These are phyloP conservation scores for Syrphus vitripennis DNA, from an alignment of 2,888 invertebrate species.

Conservation along the genomic window DNA sequence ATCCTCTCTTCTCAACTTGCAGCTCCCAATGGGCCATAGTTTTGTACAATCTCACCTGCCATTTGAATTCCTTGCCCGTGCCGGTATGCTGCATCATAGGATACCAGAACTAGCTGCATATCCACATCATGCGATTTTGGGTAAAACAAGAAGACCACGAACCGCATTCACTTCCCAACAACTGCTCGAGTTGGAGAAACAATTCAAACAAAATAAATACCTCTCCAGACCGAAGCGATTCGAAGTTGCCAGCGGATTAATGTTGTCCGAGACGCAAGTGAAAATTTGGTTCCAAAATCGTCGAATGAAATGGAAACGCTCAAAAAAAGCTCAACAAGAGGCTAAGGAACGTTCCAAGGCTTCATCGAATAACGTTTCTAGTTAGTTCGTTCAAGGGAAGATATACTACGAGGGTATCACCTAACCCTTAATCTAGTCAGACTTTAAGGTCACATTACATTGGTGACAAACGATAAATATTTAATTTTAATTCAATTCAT, in stretches of 20 bases:
- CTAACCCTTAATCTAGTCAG: conserved; percentile 57
- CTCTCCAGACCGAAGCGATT: conserved; percentile 98
- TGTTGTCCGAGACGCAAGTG: conserved; percentile 99
- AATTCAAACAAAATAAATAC: conserved; percentile 99
- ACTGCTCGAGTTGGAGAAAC: conserved; percentile 97
- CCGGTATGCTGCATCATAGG: conserved; percentile 95
- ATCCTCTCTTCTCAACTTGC: conserved; percentile 65
- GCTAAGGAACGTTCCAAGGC: conserved; percentile 83
- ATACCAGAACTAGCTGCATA: conserved; percentile 91
- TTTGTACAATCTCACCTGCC: conserved; percentile 81
- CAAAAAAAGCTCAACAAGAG: conserved; percentile 97
- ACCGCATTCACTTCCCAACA: conserved; percentile 99
- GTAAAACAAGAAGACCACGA: conserved; percentile 95
- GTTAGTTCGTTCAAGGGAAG: conserved; percentile 42
- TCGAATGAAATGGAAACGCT: conserved; percentile 99
- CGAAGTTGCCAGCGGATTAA: conserved; percentile 98
- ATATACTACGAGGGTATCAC: not conserved
- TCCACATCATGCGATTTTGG: conserved; percentile 89
- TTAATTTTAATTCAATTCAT: conserved; percentile 7
- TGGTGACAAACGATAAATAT: conserved; percentile 21
- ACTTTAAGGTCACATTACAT: conserved; percentile 25
- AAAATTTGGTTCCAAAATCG: conserved; percentile 99
- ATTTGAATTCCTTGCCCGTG: conserved; percentile 94
- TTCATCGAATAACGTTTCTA: conserved; percentile 46
- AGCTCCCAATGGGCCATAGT: conserved; percentile 82